Conservation (phyloP, 2,113 vertebrate species). For the Scytalopus superciliaris region DNA sequence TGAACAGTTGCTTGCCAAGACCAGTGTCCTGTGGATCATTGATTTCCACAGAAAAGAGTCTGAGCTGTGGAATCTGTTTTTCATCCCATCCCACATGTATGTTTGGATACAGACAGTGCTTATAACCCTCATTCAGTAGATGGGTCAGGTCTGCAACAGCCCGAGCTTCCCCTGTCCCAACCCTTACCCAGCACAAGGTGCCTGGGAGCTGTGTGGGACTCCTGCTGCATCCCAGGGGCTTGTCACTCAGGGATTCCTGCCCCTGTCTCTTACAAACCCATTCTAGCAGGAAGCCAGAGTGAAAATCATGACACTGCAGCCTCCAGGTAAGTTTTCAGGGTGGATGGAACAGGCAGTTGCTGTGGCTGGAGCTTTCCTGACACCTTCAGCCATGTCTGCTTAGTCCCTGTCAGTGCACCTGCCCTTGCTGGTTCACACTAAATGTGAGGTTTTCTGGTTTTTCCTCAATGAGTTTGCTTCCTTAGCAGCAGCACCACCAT, state of each 20-base stretch:
- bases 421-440: not conserved
- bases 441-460: not conserved
- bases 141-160: not conserved
- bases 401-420: not conserved
- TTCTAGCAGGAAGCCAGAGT: not conserved
- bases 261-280: not conserved
- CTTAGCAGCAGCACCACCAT: not conserved
- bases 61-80: not conserved
- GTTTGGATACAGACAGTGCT: not conserved
- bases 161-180: not conserved
- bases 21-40: not conserved
- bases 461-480: not conserved
- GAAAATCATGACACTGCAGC: not conserved
- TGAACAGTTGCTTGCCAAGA: not conserved
- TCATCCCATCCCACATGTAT: accelerated
- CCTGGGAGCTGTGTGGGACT: not conserved
- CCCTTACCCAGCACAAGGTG: not conserved
- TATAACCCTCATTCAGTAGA: not conserved
- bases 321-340: slow-evolving; percentile 31
- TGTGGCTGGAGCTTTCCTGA: not conserved
- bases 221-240: not conserved
- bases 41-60: not conserved
- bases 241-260: not conserved
- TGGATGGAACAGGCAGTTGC: not conserved
- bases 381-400: not conserved